Percentiles rank a stretch among this genome's conserved stretches.
Conservation (phyloP, 2,888 invertebrate species). For the Xylota segnis region DNA sequence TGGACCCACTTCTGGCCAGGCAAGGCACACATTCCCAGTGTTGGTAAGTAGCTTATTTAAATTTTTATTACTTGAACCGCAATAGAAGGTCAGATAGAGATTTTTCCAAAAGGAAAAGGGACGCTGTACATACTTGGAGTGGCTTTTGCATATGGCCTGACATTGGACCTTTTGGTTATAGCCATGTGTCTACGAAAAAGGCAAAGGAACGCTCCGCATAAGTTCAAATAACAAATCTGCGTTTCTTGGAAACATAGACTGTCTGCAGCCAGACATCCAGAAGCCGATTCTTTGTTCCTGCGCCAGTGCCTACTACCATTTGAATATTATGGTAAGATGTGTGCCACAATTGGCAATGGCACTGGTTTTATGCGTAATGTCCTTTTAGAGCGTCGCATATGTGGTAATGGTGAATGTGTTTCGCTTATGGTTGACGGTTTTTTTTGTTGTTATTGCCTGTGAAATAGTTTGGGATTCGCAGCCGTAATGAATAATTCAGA, state of each 20-base stretch:
- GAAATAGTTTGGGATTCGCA: constrained; percentile 39
- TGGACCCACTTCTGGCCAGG: constrained; percentile 43
- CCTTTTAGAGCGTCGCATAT: constrained; percentile 54
- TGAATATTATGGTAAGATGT: constrained; percentile 66
- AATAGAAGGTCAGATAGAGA: constrained; percentile 64
- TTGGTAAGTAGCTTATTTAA: constrained; percentile 69
- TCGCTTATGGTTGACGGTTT: not conserved
- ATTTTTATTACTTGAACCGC: constrained; percentile 72
- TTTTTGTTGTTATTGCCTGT: constrained; percentile 5
- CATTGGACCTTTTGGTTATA: constrained; percentile 62
- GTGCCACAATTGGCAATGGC: constrained; percentile 66
- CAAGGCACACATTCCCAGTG: too few species aligned
- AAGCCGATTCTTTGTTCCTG: constrained; percentile 42
- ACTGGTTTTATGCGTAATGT: constrained; percentile 69
- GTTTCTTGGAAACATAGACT: constrained; percentile 48
- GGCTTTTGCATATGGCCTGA: constrained; percentile 65
- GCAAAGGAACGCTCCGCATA: constrained; percentile 35
- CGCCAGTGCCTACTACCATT: constrained; percentile 61
- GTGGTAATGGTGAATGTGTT: constrained; percentile 47
- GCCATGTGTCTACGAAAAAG: constrained; percentile 15
- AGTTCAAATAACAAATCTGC: constrained; percentile 62
- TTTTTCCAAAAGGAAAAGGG: constrained; percentile 29
- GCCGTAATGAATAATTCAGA: constrained; percentile 69
- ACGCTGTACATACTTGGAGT: constrained; percentile 66
- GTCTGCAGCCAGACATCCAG: constrained; percentile 22